Evolutionary conservation across 2,797 vertebrate genomes (phyloP), one percentile per base, ranked within the genome.

Genomic region (Gallinago stenura): DNA sequence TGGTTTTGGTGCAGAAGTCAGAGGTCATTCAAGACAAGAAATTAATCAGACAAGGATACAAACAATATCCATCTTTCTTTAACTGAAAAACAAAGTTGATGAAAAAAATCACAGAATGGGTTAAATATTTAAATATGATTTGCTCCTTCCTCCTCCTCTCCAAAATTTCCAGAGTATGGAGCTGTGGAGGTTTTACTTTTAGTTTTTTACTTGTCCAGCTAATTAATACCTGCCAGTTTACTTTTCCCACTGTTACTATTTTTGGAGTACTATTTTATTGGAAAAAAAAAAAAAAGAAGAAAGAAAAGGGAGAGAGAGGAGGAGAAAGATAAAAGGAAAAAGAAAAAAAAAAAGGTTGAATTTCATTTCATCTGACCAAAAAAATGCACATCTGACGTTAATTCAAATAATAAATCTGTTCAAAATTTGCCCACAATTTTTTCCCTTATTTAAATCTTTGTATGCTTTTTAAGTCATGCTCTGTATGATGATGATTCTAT

Each of bases 191-290:
- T 66, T 93, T 93, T 79, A 58, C 26, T 89, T 92, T 84, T 89
- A 46, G 39, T 46, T 46, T 46, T 46, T 46, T 72, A 60, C 56
- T 54, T 30, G 82, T 95, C 90, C 92, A 93, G 93, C 48, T 95
- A 97, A 91, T 96, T 96, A 96, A 96, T 93, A 81, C 92, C 92
- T 96, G 94, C 37, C 91, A 95, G 53, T 93, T 96, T 92, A 94
- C 33, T 83, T 97, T 94, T 87, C 46, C 89, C 69, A 89, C 75
- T 97, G 73, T 78, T 80, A 37, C 58, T 97, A 94, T 92, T 95
- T 84, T 83, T 41, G 70, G 13, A 60, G 15, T 62, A 66, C 13
- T 84, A 68, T 77, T 92, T 89, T 33, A 60, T 46, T 83, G 11
- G 5, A 4, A 22, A 19, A 18, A n/a, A 24, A n/a, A 22, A 19